Evolutionary conservation across 2,797 vertebrate species (phyloP), one percentile per base, ranked within the genome.

Genomic region (Galaxias olidus): DNA sequence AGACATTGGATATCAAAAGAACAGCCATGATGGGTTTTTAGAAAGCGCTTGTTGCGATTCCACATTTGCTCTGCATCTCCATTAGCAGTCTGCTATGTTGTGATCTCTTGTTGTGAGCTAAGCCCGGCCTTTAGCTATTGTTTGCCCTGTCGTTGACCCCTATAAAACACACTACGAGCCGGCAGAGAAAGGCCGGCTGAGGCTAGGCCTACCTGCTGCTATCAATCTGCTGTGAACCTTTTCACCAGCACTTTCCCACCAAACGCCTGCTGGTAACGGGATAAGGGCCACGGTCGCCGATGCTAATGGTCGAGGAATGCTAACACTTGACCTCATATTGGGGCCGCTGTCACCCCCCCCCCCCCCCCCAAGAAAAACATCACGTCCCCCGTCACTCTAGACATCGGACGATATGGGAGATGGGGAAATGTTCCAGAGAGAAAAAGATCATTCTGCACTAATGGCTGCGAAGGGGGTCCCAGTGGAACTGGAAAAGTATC

Each of bases 281-380:
- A 81, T 67, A 69, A 41, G 58, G 30, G 62, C 63, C 49, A 44
- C 12, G 41, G 65, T 74, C 59, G 50, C 61, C 65, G 64, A 69
- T 50, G 67, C 63, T 64, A 72, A 76, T 60, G 8, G 53, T 49
- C 64, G 64, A 74, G 80, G 72, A 84, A 87, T 75, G 65, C 62
- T 75, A 82, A 80, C 71, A 82, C 61, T 59, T 77, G 13, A 77
- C 59, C 55, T 85, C 73, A 71, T 75, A 64, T 19, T 20, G 66
- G 54, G 63, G 65, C 63, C 46, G 14, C 10, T 41, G 45, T 65
- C 58, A 12, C n/a, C 41, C 48, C 70, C 51, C 10, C 30, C 42
- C 63, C 58, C 10, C n/a, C 41, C 48, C 70, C 51, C 51, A 57
- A 68, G 13, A 60, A 70, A 46, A 50, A 45, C 73, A 74, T 55